Percentiles rank a stretch among this genome's conserved stretches.
Evolutionary conservation across 2,888 invertebrate genomes (phyloP).

Genomic region (Kryphioiulus occultus): DNA sequence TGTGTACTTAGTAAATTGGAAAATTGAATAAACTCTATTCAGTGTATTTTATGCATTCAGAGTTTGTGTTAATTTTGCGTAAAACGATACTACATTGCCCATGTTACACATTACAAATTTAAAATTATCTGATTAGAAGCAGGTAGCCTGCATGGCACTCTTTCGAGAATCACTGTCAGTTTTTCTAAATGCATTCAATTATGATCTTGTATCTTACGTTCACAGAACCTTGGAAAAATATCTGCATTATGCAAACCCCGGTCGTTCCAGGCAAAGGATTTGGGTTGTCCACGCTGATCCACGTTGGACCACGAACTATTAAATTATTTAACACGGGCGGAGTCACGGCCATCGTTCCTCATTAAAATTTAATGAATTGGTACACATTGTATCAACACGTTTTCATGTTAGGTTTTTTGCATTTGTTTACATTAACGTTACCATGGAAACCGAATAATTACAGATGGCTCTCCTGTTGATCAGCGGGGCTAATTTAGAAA

Average conservation of each 20-base stretch:
- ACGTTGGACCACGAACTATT: constrained; percentile 45
- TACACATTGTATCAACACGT: not conserved
- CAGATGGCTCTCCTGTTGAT: not conserved
- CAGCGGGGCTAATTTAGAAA: not conserved
- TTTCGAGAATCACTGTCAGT: not conserved
- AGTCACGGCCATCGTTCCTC: not conserved
- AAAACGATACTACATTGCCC: too few species aligned
- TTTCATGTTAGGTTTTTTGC: not conserved
- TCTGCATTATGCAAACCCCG: constrained; percentile 42
- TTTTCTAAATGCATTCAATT: not conserved
- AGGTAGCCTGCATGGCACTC: not conserved
- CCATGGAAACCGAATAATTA: not conserved
- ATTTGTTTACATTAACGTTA: not conserved
- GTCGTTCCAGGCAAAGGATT: constrained; percentile 47
- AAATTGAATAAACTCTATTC: too few species aligned
- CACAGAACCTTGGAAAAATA: constrained; percentile 44
- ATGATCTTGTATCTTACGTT: constrained; percentile 42
- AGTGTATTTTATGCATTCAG: too few species aligned
- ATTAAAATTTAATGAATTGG: not conserved
- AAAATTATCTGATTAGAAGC: too few species aligned
- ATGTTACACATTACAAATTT: too few species aligned
- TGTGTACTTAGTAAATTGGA: too few species aligned
- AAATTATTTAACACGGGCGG: not conserved
- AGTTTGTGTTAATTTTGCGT: too few species aligned
- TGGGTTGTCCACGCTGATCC: constrained; percentile 44